Evolutionary conservation across 2,113 vertebrate genomes (phyloP).

Genomic region (crab-eating macaque (Macaca fascicularis)): T2T-MFA8v1.1 NC_088388.1:123768001-123768500

Average conservation of each 20-base stretch:
- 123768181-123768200: background rate
- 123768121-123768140: background rate
- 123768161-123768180: background rate
- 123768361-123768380: background rate
- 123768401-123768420: background rate
- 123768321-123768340: background rate
- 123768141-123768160: background rate
- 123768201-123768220: background rate
- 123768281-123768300: background rate
- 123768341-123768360: conserved; percentile 45
- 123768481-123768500: background rate
- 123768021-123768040: background rate
- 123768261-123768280: background rate
- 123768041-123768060: background rate
- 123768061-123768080: background rate
- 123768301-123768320: background rate
- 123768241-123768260: background rate
- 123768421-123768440: background rate
- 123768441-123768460: background rate
- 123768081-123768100: background rate
- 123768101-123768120: background rate
- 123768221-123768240: background rate
- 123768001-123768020: background rate
- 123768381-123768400: conserved; percentile 42
- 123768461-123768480: conserved; percentile 11